Percentiles rank a stretch among this genome's conserved stretches.
Conservation (phyloP, 2,113 vertebrate species). For the Microtus ochrogaster region DNA sequence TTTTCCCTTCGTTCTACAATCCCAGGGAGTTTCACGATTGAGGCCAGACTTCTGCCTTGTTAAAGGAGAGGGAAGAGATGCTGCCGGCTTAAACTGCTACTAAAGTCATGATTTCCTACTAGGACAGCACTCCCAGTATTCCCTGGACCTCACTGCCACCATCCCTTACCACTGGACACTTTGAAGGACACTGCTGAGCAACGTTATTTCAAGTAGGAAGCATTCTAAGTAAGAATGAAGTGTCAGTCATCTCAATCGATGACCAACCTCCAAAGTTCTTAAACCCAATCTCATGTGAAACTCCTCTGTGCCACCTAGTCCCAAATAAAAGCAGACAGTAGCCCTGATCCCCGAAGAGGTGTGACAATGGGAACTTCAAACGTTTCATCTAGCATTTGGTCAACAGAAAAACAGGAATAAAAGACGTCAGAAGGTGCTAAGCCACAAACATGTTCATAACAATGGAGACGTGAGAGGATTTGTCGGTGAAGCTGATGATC, state of each 20-base stretch:
- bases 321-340: background rate
- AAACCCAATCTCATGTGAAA: background rate
- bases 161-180: background rate
- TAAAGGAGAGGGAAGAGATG: background rate
- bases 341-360: background rate
- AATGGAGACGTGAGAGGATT: background rate
- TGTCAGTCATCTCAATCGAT: background rate
- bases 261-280: background rate
- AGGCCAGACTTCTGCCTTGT: background rate
- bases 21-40: background rate
- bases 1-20: background rate
- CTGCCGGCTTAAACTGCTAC: background rate
- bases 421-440: background rate
- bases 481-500: background rate
- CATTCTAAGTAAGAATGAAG: background rate
- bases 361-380: background rate
- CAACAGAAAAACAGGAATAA: background rate
- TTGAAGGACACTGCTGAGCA: background rate
- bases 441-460: background rate
- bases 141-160: background rate
- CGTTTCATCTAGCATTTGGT: background rate
- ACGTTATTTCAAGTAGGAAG: background rate
- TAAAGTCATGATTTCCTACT: slow-evolving; percentile 2
- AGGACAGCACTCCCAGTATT: background rate
- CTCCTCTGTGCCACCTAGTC: background rate